A percentile compares a stretch with the other conserved stretches of the same genome.
These are phyloP conservation scores for Pocota personata DNA, from an alignment of 2,888 invertebrate genomes.

Conservation along the genomic window DNA sequence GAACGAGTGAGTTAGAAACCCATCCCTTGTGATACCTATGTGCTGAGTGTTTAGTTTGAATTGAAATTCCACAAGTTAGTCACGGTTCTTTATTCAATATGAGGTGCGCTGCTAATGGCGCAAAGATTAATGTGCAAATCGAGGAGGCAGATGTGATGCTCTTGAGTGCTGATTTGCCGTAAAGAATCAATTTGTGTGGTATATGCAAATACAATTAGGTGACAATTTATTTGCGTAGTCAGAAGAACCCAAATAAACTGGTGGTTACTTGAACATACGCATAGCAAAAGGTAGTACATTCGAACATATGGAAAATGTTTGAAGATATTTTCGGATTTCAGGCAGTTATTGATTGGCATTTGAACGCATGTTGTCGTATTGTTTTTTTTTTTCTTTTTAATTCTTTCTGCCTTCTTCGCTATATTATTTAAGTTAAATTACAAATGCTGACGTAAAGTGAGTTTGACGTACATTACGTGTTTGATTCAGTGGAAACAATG, in stretches of 20 bases:
- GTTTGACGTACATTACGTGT: conserved; percentile 46
- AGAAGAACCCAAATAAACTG: not conserved
- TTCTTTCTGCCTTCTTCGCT: not conserved
- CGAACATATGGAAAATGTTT: not conserved
- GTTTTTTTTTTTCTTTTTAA: not conserved
- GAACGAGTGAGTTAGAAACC: conserved; percentile 16
- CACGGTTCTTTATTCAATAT: conserved; percentile 47
- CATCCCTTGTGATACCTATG: conserved; percentile 21
- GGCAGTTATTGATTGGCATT: conserved; percentile 31
- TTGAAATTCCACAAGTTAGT: conserved; percentile 49
- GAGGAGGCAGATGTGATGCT: conserved; percentile 65
- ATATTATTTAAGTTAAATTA: conserved; percentile 14
- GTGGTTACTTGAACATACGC: not conserved
- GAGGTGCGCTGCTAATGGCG: conserved; percentile 23
- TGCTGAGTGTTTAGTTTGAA: not conserved
- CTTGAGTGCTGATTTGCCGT: conserved; percentile 38
- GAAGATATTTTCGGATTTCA: conserved; percentile 22
- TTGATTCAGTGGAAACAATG: conserved; percentile 18
- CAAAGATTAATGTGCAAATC: conserved; percentile 37
- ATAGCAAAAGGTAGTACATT: not conserved
- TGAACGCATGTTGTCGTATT: conserved; percentile 4
- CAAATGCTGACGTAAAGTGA: conserved; percentile 41
- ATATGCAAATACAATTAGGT: conserved; percentile 67
- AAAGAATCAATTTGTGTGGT: conserved; percentile 41
- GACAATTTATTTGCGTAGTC: not conserved